Evolutionary conservation across 2,113 vertebrate species (phyloP).

Genomic region (Oncorhynchus mykiss): DNA sequence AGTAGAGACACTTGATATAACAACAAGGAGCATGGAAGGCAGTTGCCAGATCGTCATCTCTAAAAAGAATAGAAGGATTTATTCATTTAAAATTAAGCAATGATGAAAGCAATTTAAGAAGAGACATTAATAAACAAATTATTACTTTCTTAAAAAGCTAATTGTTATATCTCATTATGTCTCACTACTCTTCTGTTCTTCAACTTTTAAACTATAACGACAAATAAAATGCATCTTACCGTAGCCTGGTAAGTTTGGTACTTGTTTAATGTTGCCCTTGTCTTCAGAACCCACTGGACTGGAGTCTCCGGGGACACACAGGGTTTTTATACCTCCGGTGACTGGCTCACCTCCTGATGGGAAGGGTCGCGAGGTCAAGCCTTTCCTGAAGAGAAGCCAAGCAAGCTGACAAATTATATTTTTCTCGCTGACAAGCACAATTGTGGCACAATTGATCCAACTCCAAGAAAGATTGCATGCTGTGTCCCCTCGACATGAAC

Average conservation of each 20-base stretch:
- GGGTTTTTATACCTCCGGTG: slow-evolving; percentile 42
- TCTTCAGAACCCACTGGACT: slow-evolving; percentile 33
- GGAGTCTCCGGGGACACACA: slow-evolving; percentile 15
- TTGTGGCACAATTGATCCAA: slow-evolving; percentile 8
- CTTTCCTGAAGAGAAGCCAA: slow-evolving; percentile 55
- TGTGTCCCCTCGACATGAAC: slow-evolving; percentile 19
- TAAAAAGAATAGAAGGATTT: not conserved
- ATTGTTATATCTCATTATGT: too few species aligned
- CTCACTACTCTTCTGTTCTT: not conserved
- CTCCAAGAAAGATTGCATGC: slow-evolving; percentile 24
- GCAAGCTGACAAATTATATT: slow-evolving; percentile 44
- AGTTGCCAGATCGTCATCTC: slow-evolving; percentile 55
- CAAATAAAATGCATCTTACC: slow-evolving; percentile 39
- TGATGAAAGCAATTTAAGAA: too few species aligned
- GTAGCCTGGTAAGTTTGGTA: slow-evolving; percentile 22
- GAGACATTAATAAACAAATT: too few species aligned
- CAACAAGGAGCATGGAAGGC: slow-evolving; percentile 38
- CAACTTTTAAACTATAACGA: not conserved
- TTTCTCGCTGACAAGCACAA: slow-evolving; percentile 51
- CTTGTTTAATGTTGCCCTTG: slow-evolving; percentile 20
- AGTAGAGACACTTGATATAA: slow-evolving; percentile 24
- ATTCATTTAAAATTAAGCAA: too few species aligned
- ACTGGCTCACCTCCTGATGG: slow-evolving; percentile 16
- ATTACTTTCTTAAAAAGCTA: not conserved
- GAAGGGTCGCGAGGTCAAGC: slow-evolving; percentile 47